These are phyloP conservation scores for Oscheius sp. DNA, from an alignment of 2,888 invertebrate species.

Conservation along the genomic window DNA sequence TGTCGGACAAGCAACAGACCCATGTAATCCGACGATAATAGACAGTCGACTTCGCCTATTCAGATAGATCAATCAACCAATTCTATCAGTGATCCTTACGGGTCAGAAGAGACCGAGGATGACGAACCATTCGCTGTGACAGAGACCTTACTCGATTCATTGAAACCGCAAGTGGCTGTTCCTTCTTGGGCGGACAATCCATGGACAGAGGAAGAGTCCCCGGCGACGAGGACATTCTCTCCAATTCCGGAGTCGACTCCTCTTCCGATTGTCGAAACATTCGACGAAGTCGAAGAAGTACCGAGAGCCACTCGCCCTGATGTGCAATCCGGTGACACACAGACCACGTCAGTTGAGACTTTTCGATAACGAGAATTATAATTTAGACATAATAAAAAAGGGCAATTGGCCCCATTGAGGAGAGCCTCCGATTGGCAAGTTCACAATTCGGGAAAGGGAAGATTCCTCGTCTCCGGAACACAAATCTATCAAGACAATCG, in stretches of 20 bases:
- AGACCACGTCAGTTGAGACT: neutral
- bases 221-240: constrained; percentile 18
- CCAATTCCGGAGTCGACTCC: neutral
- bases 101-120: neutral
- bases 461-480: constrained; percentile 27
- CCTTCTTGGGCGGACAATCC: constrained; percentile 13
- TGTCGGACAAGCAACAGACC: neutral
- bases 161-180: neutral
- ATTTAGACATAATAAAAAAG: neutral
- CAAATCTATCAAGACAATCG: constrained; percentile 26
- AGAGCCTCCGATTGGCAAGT: constrained; percentile 32
- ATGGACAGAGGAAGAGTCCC: neutral
- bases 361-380: neutral
- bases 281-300: neutral
- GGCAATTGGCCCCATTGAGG: constrained; percentile 1
- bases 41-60: too few relatives aligned
- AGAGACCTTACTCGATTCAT: constrained; percentile 2
- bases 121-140: constrained; percentile 30
- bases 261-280: neutral
- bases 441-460: constrained; percentile 1
- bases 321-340: neutral
- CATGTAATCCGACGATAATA: too few relatives aligned
- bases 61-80: neutral
- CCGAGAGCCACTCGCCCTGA: neutral
- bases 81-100: neutral